These are phyloP conservation scores for Phrynocephalus forsythii DNA, from an alignment of 2,797 vertebrate species.

Conservation along the genomic window DNA sequence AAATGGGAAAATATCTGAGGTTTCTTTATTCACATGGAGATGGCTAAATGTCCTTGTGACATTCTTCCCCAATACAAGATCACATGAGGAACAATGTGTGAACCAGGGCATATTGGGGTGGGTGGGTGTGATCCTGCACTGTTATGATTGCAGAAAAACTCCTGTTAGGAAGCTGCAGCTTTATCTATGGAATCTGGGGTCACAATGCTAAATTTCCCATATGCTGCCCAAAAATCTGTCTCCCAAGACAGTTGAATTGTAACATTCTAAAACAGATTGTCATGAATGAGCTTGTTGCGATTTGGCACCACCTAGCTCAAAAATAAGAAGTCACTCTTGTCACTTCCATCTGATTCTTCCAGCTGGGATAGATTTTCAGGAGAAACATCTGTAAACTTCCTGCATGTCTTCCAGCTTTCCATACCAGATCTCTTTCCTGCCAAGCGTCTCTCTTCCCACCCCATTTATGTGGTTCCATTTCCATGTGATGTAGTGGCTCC, in stretches of 20 bases:
- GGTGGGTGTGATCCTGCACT: neutral
- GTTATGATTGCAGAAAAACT: neutral
- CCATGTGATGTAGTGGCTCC: too few relatives aligned
- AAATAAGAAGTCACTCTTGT: neutral
- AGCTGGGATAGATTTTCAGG: neutral
- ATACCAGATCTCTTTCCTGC: too few relatives aligned
- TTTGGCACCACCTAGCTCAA: too few relatives aligned
- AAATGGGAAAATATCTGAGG: neutral
- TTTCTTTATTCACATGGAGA: neutral
- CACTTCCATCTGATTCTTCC: neutral
- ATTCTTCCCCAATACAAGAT: neutral
- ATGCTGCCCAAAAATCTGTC: neutral
- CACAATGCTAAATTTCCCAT: neutral
- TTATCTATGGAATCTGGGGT: neutral
- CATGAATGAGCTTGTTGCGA: too few relatives aligned
- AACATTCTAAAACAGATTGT: neutral
- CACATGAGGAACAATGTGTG: neutral
- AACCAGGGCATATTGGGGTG: neutral
- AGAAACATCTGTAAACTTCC: neutral
- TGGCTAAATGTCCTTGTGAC: neutral
- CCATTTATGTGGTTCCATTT: too few relatives aligned
- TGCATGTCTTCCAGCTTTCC: too few relatives aligned
- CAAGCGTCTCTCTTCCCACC: too few relatives aligned
- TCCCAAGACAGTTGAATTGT: neutral
- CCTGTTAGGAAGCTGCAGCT: neutral